Conservation (phyloP, 1,140 invertebrate genomes). For the Euglossa dilemma region DNA sequence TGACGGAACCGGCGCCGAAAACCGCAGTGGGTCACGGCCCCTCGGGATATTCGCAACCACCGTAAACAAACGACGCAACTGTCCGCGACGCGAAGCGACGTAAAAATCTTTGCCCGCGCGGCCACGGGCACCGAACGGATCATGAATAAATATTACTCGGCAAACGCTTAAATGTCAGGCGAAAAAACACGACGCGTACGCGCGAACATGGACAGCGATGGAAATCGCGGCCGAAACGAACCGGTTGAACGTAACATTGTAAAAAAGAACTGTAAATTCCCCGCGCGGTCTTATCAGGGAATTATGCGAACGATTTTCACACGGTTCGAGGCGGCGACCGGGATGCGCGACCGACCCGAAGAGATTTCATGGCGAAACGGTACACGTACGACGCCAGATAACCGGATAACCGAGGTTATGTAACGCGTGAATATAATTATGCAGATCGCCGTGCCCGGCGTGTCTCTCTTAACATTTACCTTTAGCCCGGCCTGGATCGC, state of each 20-base stretch:
- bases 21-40: conserved; percentile 24
- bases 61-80: not conserved
- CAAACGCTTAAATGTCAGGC: not conserved
- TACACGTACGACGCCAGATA: conserved; percentile 61
- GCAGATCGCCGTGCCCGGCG: conserved; percentile 65
- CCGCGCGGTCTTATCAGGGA: conserved; percentile 15
- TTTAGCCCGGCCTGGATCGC: conserved; percentile 67
- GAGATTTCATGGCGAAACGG: conserved; percentile 58
- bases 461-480: conserved; percentile 73
- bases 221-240: not conserved
- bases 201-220: not conserved
- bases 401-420: conserved; percentile 72
- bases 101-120: not conserved
- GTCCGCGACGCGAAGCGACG: not conserved
- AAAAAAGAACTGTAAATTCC: conserved; percentile 6
- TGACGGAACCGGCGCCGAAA: not conserved
- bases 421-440: conserved; percentile 76
- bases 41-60: not conserved
- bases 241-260: not conserved
- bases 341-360: conserved; percentile 45
- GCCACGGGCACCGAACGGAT: not conserved
- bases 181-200: not conserved
- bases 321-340: conserved; percentile 14
- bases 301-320: conserved; percentile 47
- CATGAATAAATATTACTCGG: conserved; percentile 34